Evolutionary conservation across 2,888 invertebrate species (phyloP).

Genomic region (Eulithis testata): DNA sequence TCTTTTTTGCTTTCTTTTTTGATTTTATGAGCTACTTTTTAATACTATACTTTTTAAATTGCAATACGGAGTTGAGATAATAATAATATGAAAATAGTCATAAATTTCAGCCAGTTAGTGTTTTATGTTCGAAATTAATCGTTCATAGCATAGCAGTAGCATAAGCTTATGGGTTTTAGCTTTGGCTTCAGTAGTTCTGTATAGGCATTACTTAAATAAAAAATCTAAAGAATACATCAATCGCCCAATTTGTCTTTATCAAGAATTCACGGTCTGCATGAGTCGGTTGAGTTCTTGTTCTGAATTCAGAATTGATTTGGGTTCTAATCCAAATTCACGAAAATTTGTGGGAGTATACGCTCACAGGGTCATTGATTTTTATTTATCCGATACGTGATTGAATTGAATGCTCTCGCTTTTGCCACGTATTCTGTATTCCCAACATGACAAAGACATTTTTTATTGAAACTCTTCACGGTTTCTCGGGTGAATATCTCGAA

Average conservation of each 20-base stretch:
- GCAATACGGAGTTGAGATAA: neutral
- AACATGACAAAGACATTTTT: constrained; percentile 48
- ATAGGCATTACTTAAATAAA: neutral
- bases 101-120: neutral
- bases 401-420: constrained; percentile 68
- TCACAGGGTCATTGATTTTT: constrained; percentile 50
- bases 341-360: constrained; percentile 45
- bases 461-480: constrained; percentile 58
- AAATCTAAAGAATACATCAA: constrained; percentile 8
- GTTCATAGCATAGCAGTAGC: no score
- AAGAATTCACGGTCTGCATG: constrained; percentile 22
- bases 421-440: constrained; percentile 56
- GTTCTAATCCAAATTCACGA: constrained; percentile 37
- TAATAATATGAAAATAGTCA: constrained; percentile 3
- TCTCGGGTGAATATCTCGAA: constrained; percentile 41
- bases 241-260: constrained; percentile 20
- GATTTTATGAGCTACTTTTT: constrained; percentile 11
- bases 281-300: constrained; percentile 26
- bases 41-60: constrained; percentile 7
- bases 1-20: constrained; percentile 14
- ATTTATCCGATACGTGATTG: constrained; percentile 57
- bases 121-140: no score
- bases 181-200: no score
- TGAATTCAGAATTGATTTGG: constrained; percentile 38
- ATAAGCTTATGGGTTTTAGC: no score